These are phyloP conservation scores for Melanotus villosus DNA, from an alignment of 2,888 invertebrate genomes.

Conservation along the genomic window DNA sequence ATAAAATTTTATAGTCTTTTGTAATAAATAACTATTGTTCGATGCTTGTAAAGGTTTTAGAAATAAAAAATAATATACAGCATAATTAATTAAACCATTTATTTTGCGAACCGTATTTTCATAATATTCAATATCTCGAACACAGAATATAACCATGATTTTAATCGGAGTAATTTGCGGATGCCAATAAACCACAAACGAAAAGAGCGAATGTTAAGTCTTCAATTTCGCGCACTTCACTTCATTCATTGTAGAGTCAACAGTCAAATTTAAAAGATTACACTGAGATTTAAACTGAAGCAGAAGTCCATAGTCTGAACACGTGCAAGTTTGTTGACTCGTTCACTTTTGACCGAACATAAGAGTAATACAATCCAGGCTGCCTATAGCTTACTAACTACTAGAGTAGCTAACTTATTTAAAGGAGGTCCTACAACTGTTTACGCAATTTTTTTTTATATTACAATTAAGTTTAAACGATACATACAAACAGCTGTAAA, in stretches of 20 bases:
- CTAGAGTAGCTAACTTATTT: conserved; percentile 56
- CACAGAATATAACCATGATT: conserved; percentile 44
- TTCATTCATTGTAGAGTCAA: conserved; percentile 48
- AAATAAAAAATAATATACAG: neutral
- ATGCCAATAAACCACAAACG: conserved; percentile 40
- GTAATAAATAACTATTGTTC: no score
- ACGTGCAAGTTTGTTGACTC: conserved; percentile 48
- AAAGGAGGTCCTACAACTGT: conserved; percentile 43
- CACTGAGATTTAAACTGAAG: conserved; percentile 51
- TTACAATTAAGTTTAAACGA: conserved; percentile 5
- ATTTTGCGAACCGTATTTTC: conserved; percentile 59
- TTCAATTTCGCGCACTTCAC: conserved; percentile 51
- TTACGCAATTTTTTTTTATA: conserved; percentile 14
- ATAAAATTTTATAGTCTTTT: no score
- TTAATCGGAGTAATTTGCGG: conserved; percentile 38
- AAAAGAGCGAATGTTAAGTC: conserved; percentile 40
- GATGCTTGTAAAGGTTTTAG: no score
- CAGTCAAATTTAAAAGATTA: conserved; percentile 48
- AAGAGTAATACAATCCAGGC: conserved; percentile 49
- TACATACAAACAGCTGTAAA: conserved; percentile 36
- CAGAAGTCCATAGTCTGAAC: conserved; percentile 48
- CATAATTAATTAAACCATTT: conserved; percentile 62
- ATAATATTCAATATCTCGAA: conserved; percentile 46
- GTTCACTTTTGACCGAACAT: conserved; percentile 46
- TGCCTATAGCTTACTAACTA: conserved; percentile 57